phyloP scores from a whole-genome alignment of 2,113 vertebrate species.

The Pipra filicauda region DNA sequence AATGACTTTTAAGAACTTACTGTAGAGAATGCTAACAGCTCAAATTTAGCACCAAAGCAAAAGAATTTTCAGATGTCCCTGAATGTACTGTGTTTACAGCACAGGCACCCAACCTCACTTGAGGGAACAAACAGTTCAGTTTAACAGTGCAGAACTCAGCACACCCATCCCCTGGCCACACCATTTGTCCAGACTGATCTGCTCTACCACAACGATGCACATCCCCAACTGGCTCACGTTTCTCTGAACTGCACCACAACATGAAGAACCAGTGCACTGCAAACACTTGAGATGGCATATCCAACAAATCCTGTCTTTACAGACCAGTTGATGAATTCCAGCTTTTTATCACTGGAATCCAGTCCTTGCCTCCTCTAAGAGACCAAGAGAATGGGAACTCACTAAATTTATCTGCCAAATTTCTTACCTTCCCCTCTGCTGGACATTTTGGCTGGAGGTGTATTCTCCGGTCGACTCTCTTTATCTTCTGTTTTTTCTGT shows the following conservation, averaged over 20 bases:
- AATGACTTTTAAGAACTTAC: background rate
- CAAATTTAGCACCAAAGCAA: background rate
- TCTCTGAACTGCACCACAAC: rapidly evolving
- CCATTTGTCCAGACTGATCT: background rate
- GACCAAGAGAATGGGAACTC: background rate
- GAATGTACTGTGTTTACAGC: background rate
- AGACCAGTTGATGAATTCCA: background rate
- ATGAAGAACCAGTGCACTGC: background rate
- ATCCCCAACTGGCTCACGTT: background rate
- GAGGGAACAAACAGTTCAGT: background rate
- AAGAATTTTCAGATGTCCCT: background rate
- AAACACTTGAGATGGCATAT: background rate
- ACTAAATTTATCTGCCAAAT: background rate
- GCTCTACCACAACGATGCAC: background rate
- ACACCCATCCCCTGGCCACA: background rate
- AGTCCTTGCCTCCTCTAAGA: background rate
- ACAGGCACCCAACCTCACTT: background rate
- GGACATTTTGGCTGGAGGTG: slow-evolving; percentile 61
- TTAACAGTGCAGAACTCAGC: background rate
- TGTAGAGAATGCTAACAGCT: background rate
- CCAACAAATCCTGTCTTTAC: background rate
- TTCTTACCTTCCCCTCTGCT: slow-evolving; percentile 74
- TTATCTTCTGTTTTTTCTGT: slow-evolving; percentile 72
- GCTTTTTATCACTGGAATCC: background rate
- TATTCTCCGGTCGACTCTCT: slow-evolving; percentile 58